These are phyloP conservation scores for Drosophila tripunctata DNA, from an alignment of 2,888 invertebrate species.

Conservation along the genomic window DNA sequence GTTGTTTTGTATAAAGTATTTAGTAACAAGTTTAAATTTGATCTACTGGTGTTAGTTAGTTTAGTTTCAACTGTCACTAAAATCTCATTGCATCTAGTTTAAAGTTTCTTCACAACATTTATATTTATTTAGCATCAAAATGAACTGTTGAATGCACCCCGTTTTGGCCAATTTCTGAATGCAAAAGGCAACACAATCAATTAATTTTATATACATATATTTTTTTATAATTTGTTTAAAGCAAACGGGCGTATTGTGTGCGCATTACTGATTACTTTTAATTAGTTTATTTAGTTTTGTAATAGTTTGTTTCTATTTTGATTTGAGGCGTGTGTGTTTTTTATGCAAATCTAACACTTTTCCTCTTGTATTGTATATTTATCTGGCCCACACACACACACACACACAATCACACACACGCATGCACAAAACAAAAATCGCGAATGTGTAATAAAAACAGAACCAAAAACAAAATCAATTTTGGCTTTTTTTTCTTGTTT, in stretches of 20 bases:
- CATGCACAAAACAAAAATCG: slow-evolving; percentile 7
- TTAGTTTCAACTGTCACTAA: no score
- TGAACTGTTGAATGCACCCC: neutral
- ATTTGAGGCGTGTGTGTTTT: slow-evolving; percentile 45
- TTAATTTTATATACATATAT: slow-evolving; percentile 24
- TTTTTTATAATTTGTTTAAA: slow-evolving; percentile 8
- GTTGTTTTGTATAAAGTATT: no score
- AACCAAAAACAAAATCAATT: slow-evolving; percentile 6
- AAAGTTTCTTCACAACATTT: no score
- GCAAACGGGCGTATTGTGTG: slow-evolving; percentile 16
- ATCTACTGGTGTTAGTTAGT: no score
- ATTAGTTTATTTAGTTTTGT: slow-evolving; percentile 68
- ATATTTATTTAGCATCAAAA: neutral
- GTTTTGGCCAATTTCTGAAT: neutral
- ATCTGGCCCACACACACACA: slow-evolving; percentile 41
- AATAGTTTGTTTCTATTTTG: slow-evolving; percentile 25
- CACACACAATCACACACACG: slow-evolving; percentile 5
- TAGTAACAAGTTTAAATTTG: no score
- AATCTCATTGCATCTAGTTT: no score
- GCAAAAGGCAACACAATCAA: neutral
- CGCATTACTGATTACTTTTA: slow-evolving; percentile 64
- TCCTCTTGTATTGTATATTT: slow-evolving; percentile 55
- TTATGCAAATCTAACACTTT: slow-evolving; percentile 12
- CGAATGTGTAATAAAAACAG: slow-evolving; percentile 61
- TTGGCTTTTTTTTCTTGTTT: no score